Evolutionary conservation across 2,113 vertebrate genomes (phyloP).

Genomic region (Phalacrocorax aristotelis): DNA sequence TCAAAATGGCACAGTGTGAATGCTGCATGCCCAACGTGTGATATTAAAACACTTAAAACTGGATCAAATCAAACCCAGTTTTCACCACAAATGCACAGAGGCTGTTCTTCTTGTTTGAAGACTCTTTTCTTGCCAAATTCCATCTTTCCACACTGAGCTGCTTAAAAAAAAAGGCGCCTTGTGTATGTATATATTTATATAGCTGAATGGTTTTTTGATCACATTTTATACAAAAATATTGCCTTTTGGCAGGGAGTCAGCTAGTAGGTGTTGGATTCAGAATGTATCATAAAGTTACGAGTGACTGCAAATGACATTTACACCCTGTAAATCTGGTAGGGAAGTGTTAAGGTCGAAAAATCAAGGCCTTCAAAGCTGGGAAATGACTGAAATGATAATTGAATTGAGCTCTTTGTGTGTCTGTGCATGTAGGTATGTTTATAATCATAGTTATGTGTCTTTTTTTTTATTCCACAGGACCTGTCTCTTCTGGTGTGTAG

Average conservation of each 20-base stretch:
- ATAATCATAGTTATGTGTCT: neutral
- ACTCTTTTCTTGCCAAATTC: constrained; percentile 58
- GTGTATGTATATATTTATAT: constrained; percentile 57
- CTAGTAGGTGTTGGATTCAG: constrained; percentile 50
- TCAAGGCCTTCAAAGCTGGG: neutral
- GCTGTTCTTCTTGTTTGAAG: constrained; percentile 63
- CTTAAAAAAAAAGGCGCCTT: neutral
- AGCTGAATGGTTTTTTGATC: constrained; percentile 50
- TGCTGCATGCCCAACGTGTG: neutral
- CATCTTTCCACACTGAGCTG: constrained; percentile 39
- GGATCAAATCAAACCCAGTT: constrained; percentile 60
- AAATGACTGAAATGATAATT: constrained; percentile 26
- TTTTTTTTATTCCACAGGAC: neutral
- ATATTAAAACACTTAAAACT: constrained; percentile 57
- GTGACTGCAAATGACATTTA: constrained; percentile 55
- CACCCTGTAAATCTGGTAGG: constrained; percentile 24
- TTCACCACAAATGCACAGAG: constrained; percentile 29
- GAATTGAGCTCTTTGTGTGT: neutral
- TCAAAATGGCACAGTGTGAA: constrained; percentile 64
- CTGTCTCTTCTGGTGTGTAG: neutral
- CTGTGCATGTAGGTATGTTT: neutral
- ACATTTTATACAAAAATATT: constrained; percentile 60
- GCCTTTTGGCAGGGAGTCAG: constrained; percentile 49
- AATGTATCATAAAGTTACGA: constrained; percentile 33
- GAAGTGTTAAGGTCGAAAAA: neutral